Percentiles rank a stretch among this genome's conserved stretches.
Conservation (phyloP, 2,797 vertebrate genomes). For the Anniella stebbinsi region DNA sequence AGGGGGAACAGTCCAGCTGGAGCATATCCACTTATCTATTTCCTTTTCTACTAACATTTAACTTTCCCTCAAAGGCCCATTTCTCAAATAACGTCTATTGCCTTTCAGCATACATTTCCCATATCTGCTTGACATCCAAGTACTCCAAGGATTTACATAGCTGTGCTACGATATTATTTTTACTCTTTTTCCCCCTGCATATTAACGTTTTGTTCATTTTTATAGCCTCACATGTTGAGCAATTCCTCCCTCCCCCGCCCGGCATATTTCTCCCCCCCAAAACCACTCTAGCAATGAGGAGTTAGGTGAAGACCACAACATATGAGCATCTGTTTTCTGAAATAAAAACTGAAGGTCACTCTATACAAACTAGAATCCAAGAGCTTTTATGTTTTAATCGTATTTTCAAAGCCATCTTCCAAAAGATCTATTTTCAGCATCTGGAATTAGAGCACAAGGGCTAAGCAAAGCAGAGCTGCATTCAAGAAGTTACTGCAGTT, state of each 20-base stretch:
- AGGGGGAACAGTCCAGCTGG: not conserved
- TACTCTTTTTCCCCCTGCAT: not conserved
- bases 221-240: not conserved
- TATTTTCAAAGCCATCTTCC: not conserved
- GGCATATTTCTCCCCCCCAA: not conserved
- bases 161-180: not conserved
- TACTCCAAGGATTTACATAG: not conserved
- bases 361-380: not conserved
- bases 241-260: no score
- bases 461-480: not conserved
- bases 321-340: constrained; percentile 22
- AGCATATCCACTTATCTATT: not conserved
- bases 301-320: not conserved
- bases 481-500: not conserved
- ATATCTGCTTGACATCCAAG: not conserved
- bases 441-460: not conserved
- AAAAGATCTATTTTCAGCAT: constrained; percentile 1
- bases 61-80: not conserved
- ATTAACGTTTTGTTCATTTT: not conserved
- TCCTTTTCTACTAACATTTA: not conserved
- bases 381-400: not conserved
- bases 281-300: not conserved
- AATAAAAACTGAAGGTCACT: constrained; percentile 3
- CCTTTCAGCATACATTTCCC: not conserved
- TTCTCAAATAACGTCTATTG: not conserved